Evolutionary conservation across 2,888 invertebrate genomes (phyloP), one percentile per base, ranked within the genome.

Genomic region (Chironomus riparius): DNA sequence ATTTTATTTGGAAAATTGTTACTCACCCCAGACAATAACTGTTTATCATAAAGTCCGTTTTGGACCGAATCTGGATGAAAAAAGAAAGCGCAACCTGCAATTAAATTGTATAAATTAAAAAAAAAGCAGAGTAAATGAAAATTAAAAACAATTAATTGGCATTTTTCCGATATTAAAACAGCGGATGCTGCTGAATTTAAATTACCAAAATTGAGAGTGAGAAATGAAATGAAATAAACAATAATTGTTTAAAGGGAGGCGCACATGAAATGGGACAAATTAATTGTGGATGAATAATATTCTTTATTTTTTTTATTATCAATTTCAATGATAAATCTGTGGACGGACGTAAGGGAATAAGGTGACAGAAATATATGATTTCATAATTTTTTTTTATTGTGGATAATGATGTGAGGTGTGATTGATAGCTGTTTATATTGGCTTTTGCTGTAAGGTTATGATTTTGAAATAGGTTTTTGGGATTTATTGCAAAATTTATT

Each of bases 31-130:
- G 71, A 71, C 56, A 61, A 47, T 21, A 69, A 69, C 47, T 68
- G 76, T 21, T 76, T 76, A 28, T 76, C 76, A 69, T 76, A 74
- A 74, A 74, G 74, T 28, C 68, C 74, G 74, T 56, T 56, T 28
- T 73, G 73, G 28, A 74, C 74, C 48, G 74, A 74, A 68, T 74
- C 74, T 62, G 61, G 72, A 74, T 74, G 74, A 47, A 74, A 47
- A 65, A 74, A 48, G 47, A 74, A 47, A 61, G 65, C 68, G 62
- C 72, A 73, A 73, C 72, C 72, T 73, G 72, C 61, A 71, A 71
- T 56, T 56, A 71, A 71, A 56, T 21, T 70, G 47, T 48, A 48
- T 21, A 70, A 47, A 15, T 15, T 10, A 70, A 21, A 38, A 38
- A n/a, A n/a, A 38, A 38, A 38, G 38, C 38, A 38, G 10, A 38